A percentile compares a stretch with the other conserved stretches of the same genome.
Conservation (phyloP, 2,888 invertebrate genomes). For the Aphidoletes aphidimyza region DNA sequence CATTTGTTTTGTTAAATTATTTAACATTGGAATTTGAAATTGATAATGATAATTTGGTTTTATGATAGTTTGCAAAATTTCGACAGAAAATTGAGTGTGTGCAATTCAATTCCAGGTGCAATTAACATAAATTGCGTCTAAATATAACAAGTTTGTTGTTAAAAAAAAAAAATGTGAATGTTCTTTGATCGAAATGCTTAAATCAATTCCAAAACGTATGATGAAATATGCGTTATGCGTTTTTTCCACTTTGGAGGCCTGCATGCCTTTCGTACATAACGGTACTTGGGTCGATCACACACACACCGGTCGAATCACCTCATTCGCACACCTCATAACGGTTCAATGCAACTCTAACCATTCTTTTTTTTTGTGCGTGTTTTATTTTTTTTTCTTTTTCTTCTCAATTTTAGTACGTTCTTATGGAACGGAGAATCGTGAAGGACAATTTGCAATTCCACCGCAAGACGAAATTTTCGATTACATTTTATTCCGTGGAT, state of each 20-base stretch:
- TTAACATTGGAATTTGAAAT: no score
- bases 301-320: neutral
- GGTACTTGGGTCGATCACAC: neutral
- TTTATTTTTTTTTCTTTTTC: slow-evolving; percentile 22
- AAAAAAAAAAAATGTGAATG: no score
- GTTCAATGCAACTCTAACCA: slow-evolving; percentile 16
- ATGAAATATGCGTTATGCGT: no score
- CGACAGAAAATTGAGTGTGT: no score
- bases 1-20: neutral
- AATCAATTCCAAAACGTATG: no score
- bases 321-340: neutral
- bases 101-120: no score
- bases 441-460: slow-evolving; percentile 93
- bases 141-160: no score
- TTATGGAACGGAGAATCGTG: slow-evolving; percentile 98
- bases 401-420: slow-evolving; percentile 82
- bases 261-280: neutral
- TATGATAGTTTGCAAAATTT: no score
- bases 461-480: slow-evolving; percentile 98
- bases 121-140: no score
- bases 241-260: no score
- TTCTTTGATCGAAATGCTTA: no score
- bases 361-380: slow-evolving; percentile 54
- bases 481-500: slow-evolving; percentile 97
- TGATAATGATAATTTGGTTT: no score